Percentiles rank a stretch among this genome's conserved stretches.
Evolutionary conservation across 2,797 vertebrate species (phyloP).

Genomic region (Cheirogaleus major): DNA sequence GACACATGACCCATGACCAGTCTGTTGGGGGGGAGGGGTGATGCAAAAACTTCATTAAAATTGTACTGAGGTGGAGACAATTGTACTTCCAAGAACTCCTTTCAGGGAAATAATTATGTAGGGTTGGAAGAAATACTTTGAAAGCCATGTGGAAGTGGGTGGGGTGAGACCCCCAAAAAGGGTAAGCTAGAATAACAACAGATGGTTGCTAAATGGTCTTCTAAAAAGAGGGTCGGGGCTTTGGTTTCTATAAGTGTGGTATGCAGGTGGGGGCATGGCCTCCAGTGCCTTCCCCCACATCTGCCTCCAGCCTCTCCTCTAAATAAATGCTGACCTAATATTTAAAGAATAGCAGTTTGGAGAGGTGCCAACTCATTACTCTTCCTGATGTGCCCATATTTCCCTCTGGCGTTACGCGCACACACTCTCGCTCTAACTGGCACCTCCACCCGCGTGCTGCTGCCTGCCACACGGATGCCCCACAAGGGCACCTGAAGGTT

Average conservation of each 20-base stretch:
- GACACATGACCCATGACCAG: not conserved
- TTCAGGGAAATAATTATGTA: not conserved
- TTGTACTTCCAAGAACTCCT: not conserved
- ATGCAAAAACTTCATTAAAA: not conserved
- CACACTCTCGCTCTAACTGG: not conserved
- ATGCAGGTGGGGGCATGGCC: not conserved
- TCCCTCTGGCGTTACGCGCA: not conserved
- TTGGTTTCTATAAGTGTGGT: not conserved
- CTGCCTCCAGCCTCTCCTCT: fast-evolving
- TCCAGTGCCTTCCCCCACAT: not conserved
- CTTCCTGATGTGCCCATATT: not conserved
- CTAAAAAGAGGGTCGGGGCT: not conserved
- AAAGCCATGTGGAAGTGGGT: slow-evolving; percentile 38
- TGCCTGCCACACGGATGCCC: not conserved
- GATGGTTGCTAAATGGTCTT: not conserved
- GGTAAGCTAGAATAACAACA: slow-evolving; percentile 39
- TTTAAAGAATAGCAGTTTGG: not conserved
- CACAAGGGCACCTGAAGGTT: not conserved
- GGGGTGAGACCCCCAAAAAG: not conserved
- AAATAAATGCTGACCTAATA: slow-evolving; percentile 11
- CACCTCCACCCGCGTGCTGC: fast-evolving
- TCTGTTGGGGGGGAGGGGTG: not conserved
- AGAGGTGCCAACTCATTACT: not conserved
- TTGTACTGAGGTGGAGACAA: not conserved
- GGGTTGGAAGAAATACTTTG: not conserved